phyloP scores from a whole-genome alignment of 1,140 invertebrate genomes.

The Atta cephalotes region DNA sequence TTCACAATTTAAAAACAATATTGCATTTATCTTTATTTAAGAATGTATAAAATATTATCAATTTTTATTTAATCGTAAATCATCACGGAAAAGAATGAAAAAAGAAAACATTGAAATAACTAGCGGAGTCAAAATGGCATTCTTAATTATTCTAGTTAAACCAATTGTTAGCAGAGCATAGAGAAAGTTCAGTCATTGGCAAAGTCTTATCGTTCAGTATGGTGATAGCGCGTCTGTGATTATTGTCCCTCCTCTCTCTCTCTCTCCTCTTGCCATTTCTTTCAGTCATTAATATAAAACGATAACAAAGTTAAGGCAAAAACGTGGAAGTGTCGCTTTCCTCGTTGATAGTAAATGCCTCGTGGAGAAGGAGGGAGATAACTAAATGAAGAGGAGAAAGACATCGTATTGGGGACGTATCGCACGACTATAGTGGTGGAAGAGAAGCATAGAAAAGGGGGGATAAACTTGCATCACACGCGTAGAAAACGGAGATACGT shows the following conservation, averaged over 20 bases:
- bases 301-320: constrained; percentile 35
- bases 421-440: background rate
- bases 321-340: background rate
- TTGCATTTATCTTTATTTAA: too few relatives aligned
- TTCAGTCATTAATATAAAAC: constrained; percentile 9
- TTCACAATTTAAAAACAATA: too few relatives aligned
- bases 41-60: too few relatives aligned
- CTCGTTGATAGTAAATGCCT: background rate
- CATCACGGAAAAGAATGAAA: too few relatives aligned
- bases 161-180: background rate
- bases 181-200: background rate
- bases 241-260: background rate
- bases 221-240: background rate
- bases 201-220: constrained; percentile 20
- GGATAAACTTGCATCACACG: constrained; percentile 45
- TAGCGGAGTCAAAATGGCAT: too few relatives aligned
- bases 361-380: background rate
- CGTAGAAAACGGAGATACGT: constrained; percentile 3
- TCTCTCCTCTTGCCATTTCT: background rate
- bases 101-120: too few relatives aligned
- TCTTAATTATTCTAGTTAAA: background rate
- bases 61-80: too few relatives aligned
- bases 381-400: background rate
- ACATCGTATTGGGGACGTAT: constrained; percentile 7
- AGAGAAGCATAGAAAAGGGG: background rate